These are phyloP conservation scores for Phallusia fumigata DNA, from an alignment of 23 tunicate species.

Conservation along the genomic window DNA sequence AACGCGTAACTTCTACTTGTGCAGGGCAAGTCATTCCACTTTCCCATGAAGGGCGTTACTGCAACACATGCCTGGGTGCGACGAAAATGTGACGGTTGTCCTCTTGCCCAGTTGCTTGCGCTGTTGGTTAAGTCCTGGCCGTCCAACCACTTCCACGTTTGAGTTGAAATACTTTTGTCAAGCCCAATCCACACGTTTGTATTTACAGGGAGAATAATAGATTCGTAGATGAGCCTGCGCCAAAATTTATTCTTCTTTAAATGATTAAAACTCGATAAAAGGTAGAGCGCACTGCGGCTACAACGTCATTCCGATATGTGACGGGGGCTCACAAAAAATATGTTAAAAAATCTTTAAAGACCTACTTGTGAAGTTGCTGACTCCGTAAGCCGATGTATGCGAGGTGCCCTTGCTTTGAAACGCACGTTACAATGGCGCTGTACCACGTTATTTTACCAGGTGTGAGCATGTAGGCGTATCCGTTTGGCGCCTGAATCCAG, in stretches of 20 bases:
- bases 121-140: neutral
- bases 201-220: neutral
- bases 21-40: constrained; percentile 33
- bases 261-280: no score
- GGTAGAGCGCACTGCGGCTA: no score
- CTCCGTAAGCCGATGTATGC: constrained; percentile 17
- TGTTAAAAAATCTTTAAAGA: no score
- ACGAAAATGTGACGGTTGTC: constrained; percentile 28
- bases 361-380: neutral
- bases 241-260: no score
- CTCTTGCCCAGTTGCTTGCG: constrained; percentile 12
- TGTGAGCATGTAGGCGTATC: constrained; percentile 22
- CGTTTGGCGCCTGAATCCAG: constrained; percentile 28
- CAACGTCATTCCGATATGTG: no score
- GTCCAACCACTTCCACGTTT: constrained; percentile 30
- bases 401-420: neutral
- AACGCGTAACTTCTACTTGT: constrained; percentile 5
- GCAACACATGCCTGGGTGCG: constrained; percentile 26
- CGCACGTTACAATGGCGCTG: neutral
- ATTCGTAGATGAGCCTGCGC: neutral
- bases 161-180: neutral
- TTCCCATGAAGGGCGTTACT: constrained; percentile 3
- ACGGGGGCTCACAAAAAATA: no score
- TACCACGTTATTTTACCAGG: constrained; percentile 1
- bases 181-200: neutral